phyloP scores from a whole-genome alignment of 2,113 vertebrate species.

The Myrmecophaga tridactyla region DNA sequence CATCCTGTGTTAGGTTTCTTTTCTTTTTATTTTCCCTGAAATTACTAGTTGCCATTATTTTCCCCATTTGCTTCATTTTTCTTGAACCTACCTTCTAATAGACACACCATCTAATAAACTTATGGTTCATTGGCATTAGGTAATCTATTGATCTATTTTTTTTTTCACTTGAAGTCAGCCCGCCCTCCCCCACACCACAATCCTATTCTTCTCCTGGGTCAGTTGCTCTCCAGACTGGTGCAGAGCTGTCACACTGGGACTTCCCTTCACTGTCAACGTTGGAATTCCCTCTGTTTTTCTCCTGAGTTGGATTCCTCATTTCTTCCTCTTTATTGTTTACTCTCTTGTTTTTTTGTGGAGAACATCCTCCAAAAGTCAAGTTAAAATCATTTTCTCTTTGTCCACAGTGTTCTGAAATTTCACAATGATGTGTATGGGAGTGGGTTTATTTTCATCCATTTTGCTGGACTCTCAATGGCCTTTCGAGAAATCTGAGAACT shows the following conservation, averaged over 20 bases:
- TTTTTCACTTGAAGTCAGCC: background rate
- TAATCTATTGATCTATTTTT: background rate
- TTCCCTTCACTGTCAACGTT: background rate
- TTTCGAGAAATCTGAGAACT: conserved; percentile 26
- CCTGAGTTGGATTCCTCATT: background rate
- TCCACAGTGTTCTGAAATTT: background rate
- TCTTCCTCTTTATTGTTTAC: background rate
- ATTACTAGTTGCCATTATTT: background rate
- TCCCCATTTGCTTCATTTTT: background rate
- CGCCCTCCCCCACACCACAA: background rate
- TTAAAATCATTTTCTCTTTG: background rate
- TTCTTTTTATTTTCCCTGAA: conserved; percentile 16
- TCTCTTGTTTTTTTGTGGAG: conserved; percentile 30
- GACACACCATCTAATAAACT: background rate
- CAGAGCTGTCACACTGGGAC: background rate
- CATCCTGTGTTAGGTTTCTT: background rate
- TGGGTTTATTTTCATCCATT: background rate
- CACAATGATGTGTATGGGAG: background rate
- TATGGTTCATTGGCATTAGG: background rate
- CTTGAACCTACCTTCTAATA: background rate
- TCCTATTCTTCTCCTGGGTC: background rate
- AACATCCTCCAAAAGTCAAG: background rate
- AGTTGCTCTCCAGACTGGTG: background rate
- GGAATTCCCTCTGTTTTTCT: background rate
- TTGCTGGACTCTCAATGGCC: background rate